Evolutionary conservation across 2,888 invertebrate species (phyloP), one percentile per base, ranked within the genome.

Genomic region (Eupeodes latifasciatus): DNA sequence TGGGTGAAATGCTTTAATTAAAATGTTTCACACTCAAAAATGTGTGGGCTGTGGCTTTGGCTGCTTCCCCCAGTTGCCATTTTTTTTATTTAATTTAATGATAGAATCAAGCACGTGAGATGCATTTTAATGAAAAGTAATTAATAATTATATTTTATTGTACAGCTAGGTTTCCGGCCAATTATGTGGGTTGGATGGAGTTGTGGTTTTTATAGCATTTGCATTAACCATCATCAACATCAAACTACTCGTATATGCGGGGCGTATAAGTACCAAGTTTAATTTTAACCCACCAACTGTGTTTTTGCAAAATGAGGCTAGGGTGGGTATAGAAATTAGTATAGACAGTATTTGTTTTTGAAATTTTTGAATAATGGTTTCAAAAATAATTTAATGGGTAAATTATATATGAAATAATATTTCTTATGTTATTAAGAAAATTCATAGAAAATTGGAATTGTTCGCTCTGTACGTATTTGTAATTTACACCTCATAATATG

Each of bases 11-110:
- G 72, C 71, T 76, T 87, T 83, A 87, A 87, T 87, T 87, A 87
- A 84, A 87, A 84, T 66, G 61, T 67, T 87, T 76, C 80, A 53
- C 87, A 83, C 76, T 87, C 59, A 87, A 84, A 87, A 77, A 84
- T 80, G 84, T 87, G 80, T 71, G n/a, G n/a, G n/a, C n/a, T n/a
- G n/a, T n/a, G 80, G 84, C 44, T 19, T 72, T 66, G 80, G 84
- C 44, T 19, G 64, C 2, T 34, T 34, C 9, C 14, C 14, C 3
- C 49, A 51, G 51, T 72, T 69, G 51, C 4, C 5, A 6, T 11
- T 36, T 16, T 16, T 19, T 0, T 7, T 34, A 11, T 64, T 64
- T 1, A 44, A 14, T 5, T 40, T 49, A 19, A n/a, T 14, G 47
- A 66, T 27, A 27, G 66, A 47, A 62, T 44, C 16, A 40, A 4